phyloP scores from a whole-genome alignment of 2,888 invertebrate genomes.

The Thysanoteuthis rhombus region DNA sequence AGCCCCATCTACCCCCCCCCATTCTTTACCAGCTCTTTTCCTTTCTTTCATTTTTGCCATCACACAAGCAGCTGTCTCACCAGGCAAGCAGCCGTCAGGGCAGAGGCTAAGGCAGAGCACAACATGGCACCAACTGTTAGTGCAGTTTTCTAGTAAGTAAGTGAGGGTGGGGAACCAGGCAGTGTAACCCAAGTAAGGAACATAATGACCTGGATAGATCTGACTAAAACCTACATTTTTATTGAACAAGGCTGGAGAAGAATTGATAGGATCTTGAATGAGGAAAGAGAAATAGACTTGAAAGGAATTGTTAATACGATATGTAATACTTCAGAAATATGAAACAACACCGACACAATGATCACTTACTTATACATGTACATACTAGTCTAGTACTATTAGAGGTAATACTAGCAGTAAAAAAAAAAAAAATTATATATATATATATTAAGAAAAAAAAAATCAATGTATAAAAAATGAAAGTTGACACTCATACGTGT shows the following conservation, averaged over 20 bases:
- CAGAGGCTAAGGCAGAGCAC: not conserved
- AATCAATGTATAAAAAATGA: no score
- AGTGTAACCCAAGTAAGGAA: not conserved
- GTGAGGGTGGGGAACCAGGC: not conserved
- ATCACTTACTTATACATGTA: no score
- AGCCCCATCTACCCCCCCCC: not conserved
- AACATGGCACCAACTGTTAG: not conserved
- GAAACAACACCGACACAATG: no score
- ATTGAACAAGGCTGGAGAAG: not conserved
- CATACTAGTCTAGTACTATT: no score
- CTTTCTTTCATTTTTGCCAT: not conserved
- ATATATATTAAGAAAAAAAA: no score
- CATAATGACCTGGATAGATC: not conserved
- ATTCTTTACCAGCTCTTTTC: not conserved
- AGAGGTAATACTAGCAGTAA: no score
- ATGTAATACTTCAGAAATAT: no score
- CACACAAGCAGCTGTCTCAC: constrained; percentile 12
- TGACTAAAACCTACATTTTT: not conserved
- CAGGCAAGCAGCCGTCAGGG: not conserved
- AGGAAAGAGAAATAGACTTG: not conserved
- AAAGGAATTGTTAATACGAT: no score
- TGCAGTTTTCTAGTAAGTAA: not conserved
- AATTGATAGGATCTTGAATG: not conserved
- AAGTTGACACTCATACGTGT: no score
- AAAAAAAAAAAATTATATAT: no score